Evolutionary conservation across 2,113 vertebrate species (phyloP), one percentile per base, ranked within the genome.

Genomic region (Danionella cerebrum): DNA sequence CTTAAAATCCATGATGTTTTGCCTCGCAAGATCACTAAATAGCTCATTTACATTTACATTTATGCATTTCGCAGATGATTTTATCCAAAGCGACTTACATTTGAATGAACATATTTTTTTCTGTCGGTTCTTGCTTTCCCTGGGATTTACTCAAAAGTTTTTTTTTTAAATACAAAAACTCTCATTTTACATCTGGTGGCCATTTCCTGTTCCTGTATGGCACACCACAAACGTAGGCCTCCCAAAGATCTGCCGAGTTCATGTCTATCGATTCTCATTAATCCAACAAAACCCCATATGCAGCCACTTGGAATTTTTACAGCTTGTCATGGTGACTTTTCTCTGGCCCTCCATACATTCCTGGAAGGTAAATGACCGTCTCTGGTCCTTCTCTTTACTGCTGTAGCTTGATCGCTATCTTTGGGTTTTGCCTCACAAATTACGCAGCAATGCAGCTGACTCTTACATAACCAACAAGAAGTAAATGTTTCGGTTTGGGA

Each of bases 401-500:
- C 44, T 55, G 63, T 53, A 50, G 31, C 19, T 36, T 21, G 39
- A 38, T 66, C 63, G 73, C 80, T 81, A 78, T 87, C 78, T 66
- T 54, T 29, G 67, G 51, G 66, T 69, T 44, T 72, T 8, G 64
- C 70, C 71, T 59, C 77, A 77, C 72, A 82, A 78, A 80, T 83
- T 78, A 52, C 76, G 71, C 58, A 74, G 80, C 71, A 19, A 68
- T 78, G 79, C 55, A 52, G 67, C 72, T 58, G 64, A 58, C 45
- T 0, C 73, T 89, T 90, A 83, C 84, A 86, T 88, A 87, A 88
- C 78, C 67, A 31, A 16, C 41, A 75, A 74, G 71, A 74, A 83
- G 86, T 84, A 88, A 88, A 86, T 89, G 81, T 84, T 86, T 89
- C 82, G 69, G 55, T 72, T 79, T 75, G 79, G 79, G 71, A 24